Conservation (phyloP, 2,888 invertebrate genomes). For the Patella depressa region DNA sequence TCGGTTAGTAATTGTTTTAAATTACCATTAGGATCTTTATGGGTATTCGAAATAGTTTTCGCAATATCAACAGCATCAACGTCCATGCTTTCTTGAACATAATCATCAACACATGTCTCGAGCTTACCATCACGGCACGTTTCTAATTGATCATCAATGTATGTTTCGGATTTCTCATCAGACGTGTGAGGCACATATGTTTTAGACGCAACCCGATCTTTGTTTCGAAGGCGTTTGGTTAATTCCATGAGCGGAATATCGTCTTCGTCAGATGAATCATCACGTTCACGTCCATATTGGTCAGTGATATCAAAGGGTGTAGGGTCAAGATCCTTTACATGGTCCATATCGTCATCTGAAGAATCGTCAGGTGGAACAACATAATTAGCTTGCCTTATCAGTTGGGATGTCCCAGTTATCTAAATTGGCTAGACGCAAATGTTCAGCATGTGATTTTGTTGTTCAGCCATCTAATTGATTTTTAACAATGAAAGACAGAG, state of each 20-base stretch:
- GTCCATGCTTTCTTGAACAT: neutral
- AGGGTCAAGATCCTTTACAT: neutral
- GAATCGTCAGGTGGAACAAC: conserved; percentile 22
- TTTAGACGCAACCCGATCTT: neutral
- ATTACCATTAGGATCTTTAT: neutral
- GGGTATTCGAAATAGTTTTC: no score
- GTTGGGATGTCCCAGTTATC: conserved; percentile 24
- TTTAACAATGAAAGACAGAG: neutral
- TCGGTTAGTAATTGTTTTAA: neutral
- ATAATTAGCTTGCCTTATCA: conserved; percentile 18
- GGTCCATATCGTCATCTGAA: neutral
- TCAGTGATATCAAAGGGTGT: neutral
- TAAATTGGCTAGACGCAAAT: neutral
- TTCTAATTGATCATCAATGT: neutral
- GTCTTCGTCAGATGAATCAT: conserved; percentile 12
- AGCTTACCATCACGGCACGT: neutral
- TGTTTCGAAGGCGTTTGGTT: neutral
- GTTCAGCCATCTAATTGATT: conserved; percentile 14
- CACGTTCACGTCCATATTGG: neutral
- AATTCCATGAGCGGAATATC: conserved; percentile 17
- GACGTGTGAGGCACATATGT: neutral
- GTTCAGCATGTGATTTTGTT: neutral
- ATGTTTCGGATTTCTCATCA: neutral
- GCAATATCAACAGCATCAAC: no score
- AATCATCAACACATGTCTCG: neutral